Base-by-base conservation (phyloP, 2,888 invertebrate genomes). In the Mythimna vitellina region DNA sequence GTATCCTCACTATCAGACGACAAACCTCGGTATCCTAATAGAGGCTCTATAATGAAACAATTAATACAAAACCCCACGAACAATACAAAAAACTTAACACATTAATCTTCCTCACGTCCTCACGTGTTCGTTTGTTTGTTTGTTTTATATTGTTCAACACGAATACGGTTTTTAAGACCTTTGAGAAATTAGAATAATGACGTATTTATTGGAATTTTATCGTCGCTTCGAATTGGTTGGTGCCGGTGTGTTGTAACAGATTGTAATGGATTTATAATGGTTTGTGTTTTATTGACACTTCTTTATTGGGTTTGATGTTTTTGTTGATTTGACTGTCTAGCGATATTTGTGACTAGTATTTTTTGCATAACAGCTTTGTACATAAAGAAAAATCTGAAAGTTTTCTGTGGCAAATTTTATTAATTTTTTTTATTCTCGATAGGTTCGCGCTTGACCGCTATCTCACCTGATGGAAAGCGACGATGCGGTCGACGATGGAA, bases 51-150 rank as follows among this genome's bases (percentile, higher is more conserved):
- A 94, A 93, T 91, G 93, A 93, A 93, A 93, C 91, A 93, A 95
- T 95, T 94, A 95, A 92, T 91, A 91, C 91, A 89, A 90, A 91
- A 89, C 81, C 79, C 73, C 76, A 80, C 83, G 64, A 81, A 84
- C 78, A 72, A 70, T 76, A 78, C 74, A 79, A 78, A 80, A 80
- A 78, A 58, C 65, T 60, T 58, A 54, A 71, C 53, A 82, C 86
- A 92, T 94, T 93, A 92, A 94, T 95, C 95, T 95, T 93, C 89
- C 83, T 95, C 93, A 92, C 83, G 75, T 46, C 46, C 42, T 14
- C 46, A 20, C 46, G 46, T 20, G 46, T 46, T 46, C 77, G 88
- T 89, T 83, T 71, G 78, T 81, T 90, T 92, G 90, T 93, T 93
- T 93, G 91, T 94, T 94, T 93, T 91, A 87, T 85, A 78, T 84